A percentile compares a stretch with the other conserved stretches of the same genome.
Evolutionary conservation across 2,797 vertebrate species (phyloP).

Genomic region (Gymnoscopelus microlampas): DNA sequence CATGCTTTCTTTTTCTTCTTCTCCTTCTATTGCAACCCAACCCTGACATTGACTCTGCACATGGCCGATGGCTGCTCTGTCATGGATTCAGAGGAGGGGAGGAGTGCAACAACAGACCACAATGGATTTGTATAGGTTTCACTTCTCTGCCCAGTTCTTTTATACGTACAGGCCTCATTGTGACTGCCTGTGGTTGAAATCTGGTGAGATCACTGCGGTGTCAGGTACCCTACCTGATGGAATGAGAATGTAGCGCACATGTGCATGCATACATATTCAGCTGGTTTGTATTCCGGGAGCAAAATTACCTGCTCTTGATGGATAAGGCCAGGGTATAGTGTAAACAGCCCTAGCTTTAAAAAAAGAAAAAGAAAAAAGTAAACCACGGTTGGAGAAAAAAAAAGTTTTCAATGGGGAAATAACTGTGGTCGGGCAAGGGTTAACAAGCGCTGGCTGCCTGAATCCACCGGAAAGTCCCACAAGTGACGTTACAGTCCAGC

Average conservation of each 20-base stretch:
- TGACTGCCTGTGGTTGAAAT: conserved; percentile 50
- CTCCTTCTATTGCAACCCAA: conserved; percentile 68
- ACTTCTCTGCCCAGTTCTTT: conserved; percentile 42
- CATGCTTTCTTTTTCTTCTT: conserved; percentile 43
- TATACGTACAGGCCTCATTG: conserved; percentile 32
- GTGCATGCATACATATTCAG: conserved; percentile 10
- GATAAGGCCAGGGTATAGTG: conserved; percentile 7
- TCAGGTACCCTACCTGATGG: conserved; percentile 51
- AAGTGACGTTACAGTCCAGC: conserved; percentile 87
- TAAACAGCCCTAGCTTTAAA: background rate
- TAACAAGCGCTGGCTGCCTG: conserved; percentile 60
- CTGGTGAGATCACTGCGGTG: conserved; percentile 65
- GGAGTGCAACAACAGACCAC: conserved; percentile 38
- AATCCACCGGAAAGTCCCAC: conserved; percentile 88
- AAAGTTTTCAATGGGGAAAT: conserved; percentile 10
- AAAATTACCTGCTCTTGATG: conserved; percentile 4
- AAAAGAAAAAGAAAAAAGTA: background rate
- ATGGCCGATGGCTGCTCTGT: conserved; percentile 71
- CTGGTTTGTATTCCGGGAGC: background rate
- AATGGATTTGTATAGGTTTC: conserved; percentile 68
- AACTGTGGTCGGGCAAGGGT: conserved; percentile 62
- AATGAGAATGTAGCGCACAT: conserved; percentile 25
- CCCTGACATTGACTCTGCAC: conserved; percentile 73
- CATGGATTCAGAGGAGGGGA: conserved; percentile 50
- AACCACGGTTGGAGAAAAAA: background rate